phyloP scores from a whole-genome alignment of 2,797 vertebrate species.

The Pogoniulus pusillus region DNA sequence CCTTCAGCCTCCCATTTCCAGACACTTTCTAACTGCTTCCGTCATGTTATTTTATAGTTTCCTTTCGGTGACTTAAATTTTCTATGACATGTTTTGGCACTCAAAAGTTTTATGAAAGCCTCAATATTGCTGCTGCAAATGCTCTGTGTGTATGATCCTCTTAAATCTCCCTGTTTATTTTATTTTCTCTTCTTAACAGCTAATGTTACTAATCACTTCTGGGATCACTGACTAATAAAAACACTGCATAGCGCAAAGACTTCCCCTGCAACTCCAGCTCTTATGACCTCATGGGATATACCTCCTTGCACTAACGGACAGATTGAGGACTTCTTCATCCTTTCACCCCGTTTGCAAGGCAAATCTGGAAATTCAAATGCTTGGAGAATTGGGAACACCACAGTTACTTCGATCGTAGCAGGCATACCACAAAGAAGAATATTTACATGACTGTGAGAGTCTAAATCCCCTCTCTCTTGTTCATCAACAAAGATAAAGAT shows the following conservation, averaged over 20 bases:
- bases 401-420: background rate
- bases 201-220: background rate
- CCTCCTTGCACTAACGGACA: background rate
- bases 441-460: too few species aligned
- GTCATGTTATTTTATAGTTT: conserved; percentile 29
- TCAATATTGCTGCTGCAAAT: background rate
- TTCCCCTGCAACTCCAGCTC: background rate
- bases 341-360: background rate
- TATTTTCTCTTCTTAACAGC: background rate
- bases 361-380: background rate
- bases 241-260: background rate
- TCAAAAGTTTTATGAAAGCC: background rate
- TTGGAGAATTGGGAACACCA: background rate
- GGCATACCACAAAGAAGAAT: background rate
- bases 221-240: background rate
- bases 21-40: conserved; percentile 44
- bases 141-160: background rate
- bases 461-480: too few species aligned
- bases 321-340: background rate
- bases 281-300: background rate
- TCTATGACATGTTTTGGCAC: conserved; percentile 26
- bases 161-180: conserved; percentile 25
- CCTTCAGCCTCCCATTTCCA: conserved; percentile 21
- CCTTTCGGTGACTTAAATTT: conserved; percentile 28
- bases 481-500: too few species aligned